Conservation (phyloP, 2,113 vertebrate genomes). For the Andinoacara biseriatus region DNA sequence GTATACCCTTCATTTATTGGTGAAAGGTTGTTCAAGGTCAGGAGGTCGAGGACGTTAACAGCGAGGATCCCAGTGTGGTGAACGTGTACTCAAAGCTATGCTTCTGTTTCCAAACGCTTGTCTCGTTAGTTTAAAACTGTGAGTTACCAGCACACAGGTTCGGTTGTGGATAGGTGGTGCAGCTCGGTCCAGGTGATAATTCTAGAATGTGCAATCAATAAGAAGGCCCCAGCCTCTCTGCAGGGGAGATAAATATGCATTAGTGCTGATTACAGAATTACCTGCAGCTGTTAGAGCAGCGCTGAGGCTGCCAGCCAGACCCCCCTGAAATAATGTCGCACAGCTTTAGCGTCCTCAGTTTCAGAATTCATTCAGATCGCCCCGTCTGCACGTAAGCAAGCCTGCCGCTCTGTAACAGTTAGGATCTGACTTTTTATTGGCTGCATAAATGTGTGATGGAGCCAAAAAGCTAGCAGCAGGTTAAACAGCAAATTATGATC, state of each 20-base stretch:
- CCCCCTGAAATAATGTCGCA: not conserved
- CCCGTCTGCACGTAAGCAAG: not conserved
- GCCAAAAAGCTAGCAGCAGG: not conserved
- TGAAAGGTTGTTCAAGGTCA: not conserved
- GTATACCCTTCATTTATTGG: rapidly evolving
- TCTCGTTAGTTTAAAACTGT: not conserved
- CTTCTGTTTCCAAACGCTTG: not conserved
- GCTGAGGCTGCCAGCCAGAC: not conserved
- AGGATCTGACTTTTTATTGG: not conserved
- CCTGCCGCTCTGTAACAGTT: not conserved
- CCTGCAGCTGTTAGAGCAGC: slow-evolving; percentile 49
- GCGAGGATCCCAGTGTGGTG: not conserved
- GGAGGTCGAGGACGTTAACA: too few species aligned
- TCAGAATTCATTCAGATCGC: not conserved
- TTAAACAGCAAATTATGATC: not conserved
- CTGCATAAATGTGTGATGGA: rapidly evolving
- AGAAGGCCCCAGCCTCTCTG: slow-evolving; percentile 15
- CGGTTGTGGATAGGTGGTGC: not conserved
- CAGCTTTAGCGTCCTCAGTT: not conserved
- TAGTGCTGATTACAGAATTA: slow-evolving; percentile 55
- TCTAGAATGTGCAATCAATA: slow-evolving; percentile 34
- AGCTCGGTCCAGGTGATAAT: slow-evolving; percentile 29
- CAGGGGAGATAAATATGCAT: slow-evolving; percentile 59
- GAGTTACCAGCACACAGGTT: not conserved
- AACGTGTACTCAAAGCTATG: rapidly evolving